Evolutionary conservation across 2,797 vertebrate species (phyloP), one percentile per base, ranked within the genome.

Genomic region (Okamejei kenojei): DNA sequence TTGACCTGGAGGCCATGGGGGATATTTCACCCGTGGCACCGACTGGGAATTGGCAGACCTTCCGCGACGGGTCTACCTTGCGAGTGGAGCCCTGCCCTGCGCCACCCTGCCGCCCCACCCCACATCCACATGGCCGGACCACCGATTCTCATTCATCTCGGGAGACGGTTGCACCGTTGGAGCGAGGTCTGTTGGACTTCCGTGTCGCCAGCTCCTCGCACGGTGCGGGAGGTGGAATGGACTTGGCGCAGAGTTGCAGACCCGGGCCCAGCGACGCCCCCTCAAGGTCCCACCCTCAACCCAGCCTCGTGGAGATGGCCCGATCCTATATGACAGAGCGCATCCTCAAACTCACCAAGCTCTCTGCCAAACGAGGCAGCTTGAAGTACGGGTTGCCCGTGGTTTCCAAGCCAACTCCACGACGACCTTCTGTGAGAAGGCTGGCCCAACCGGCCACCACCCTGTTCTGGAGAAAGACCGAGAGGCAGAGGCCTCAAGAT

Each of bases 401-500:
- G 35, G 65, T n/a, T 29, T 93, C 61, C 58, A 94, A 94, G 71
- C 93, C 73, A 19, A n/a, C 21, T 6, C 13, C 93, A 23, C 35
- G 54, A 1, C 38, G 1, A 2, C 45, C 35, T 19, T 54, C 35
- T 0, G 17, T 23, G 35, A 7, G 21, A 19, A 81, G 38, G 38
- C 45, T 81, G 8, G 19, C 38, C 79, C 79, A 81, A 21, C 79
- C 23, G 0, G 79, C 79, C 21, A 19, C 21, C 58, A 0, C 65
- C 10, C 4, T 35, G 90, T 38, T 81, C 82, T 8, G 54, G 9
- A 93, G 54, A 93, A 93, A 93, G 94, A 4, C 94, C 95, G 54
- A 95, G 94, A 38, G 93, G 95, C 54, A 95, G 35, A 19, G 45
- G 79, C 38, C 8, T 81, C 38, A 95, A 90, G 95, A 94, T 5